Base-by-base conservation (phyloP, 2,113 vertebrate genomes). In the Petrocephalus microphthalmus region DNA sequence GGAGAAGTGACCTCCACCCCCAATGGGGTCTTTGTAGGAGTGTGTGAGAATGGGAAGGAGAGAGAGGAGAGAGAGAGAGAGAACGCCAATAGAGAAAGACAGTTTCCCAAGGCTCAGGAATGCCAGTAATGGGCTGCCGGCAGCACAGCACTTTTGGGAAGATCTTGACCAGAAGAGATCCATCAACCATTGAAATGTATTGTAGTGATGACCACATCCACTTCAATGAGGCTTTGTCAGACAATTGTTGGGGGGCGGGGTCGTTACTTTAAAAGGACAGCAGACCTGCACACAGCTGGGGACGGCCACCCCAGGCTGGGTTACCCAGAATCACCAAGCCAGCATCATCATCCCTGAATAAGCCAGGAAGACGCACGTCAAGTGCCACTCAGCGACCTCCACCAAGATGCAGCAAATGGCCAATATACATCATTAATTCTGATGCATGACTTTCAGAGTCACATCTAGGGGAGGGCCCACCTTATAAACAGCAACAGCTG, bases 1-100 rank as follows among this genome's bases (percentile, higher is more conserved):
- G 85, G 84, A 90, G 37, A 45, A 87, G 88, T 90, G 88, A 88
- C 89, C 78, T 89, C 82, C 89, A n/a, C 89, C 87, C 87, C 88
- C 88, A 90, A 90, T 87, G 83, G 88, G 84, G 87, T 51, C 87
- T 88, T 88, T 87, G 87, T 89, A 86, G 60, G 82, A 64, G 37
- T 22, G 45, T 45, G 45, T 25, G 56, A 71, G 86, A 45, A 86
- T 4, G 8, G 2, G 47, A 81, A 33, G 64, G 53, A 51, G 5
- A 82, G 25, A 56, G 45, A 81, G 71, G 49, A 52, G 51, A 56
- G 7, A 37, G 33, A 42, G 49, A 4, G 13, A 15, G 25, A 19
- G 54, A 25, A 53, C 49, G 47, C 54, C 54, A 71, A 67, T n/a
- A 78, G 33, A 33, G 56, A 10, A 25, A 57, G 56, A 45, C 42